These are phyloP conservation scores for Campaea margaritaria DNA, from an alignment of 2,888 invertebrate species.

Conservation along the genomic window DNA sequence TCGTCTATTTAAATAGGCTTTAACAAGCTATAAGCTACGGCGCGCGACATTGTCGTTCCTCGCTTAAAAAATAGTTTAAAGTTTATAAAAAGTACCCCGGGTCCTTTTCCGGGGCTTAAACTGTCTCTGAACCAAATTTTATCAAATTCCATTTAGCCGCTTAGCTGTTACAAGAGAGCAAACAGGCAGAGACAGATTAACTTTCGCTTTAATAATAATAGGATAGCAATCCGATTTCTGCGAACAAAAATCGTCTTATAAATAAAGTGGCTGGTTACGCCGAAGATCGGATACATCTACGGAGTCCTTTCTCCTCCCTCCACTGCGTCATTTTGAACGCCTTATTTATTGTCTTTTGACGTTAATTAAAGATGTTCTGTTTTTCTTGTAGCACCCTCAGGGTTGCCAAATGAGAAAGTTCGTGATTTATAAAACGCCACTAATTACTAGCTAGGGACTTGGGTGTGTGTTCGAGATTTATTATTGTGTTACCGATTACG, in stretches of 20 bases:
- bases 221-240: no score
- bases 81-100: no score
- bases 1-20: no score
- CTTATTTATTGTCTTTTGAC: constrained; percentile 47
- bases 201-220: no score
- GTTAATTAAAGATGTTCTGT: constrained; percentile 44
- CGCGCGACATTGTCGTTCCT: no score
- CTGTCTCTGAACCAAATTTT: no score
- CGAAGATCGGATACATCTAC: constrained; percentile 4
- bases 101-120: no score
- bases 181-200: no score
- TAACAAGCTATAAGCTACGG: no score
- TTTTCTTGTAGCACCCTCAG: constrained; percentile 33
- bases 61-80: no score
- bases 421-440: constrained; percentile 31
- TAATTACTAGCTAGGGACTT: constrained; percentile 40
- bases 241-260: background rate
- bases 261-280: background rate
- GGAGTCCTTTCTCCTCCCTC: constrained; percentile 33
- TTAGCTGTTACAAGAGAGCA: no score
- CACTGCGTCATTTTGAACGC: constrained; percentile 37
- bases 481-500: constrained; percentile 4
- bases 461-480: constrained; percentile 31
- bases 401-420: constrained; percentile 38
- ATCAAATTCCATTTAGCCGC: no score